Conservation (phyloP, 2,797 vertebrate species). For the Peromyscus attwateri region DNA sequence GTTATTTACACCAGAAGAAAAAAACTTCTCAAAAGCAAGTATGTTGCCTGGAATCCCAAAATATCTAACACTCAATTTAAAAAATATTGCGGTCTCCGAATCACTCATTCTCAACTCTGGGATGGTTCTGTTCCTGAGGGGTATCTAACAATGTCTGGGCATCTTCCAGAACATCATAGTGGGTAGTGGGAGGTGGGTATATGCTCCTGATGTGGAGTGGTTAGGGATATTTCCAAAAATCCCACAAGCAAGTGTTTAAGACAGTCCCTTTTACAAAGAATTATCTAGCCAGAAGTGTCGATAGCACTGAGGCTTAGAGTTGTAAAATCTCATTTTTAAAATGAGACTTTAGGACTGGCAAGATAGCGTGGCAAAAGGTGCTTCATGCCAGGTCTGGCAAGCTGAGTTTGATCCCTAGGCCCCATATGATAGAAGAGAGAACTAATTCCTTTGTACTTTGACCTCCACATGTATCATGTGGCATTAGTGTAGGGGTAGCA, state of each 20-base stretch:
- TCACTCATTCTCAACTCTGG: neutral
- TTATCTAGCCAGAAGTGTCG: neutral
- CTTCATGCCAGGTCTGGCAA: neutral
- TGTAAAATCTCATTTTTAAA: constrained; percentile 10
- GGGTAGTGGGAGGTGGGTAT: neutral
- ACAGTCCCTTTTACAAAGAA: neutral
- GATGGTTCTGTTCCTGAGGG: neutral
- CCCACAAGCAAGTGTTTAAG: neutral
- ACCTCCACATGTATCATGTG: neutral
- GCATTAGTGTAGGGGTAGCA: neutral
- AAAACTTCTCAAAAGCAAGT: neutral
- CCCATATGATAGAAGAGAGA: neutral
- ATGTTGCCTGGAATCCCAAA: constrained; percentile 6
- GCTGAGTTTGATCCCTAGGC: neutral
- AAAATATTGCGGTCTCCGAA: neutral
- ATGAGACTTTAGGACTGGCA: neutral
- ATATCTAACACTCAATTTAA: neutral
- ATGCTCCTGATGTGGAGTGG: neutral
- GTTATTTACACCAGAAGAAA: neutral
- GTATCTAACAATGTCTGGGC: neutral
- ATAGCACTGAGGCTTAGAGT: neutral
- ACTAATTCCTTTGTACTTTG: neutral
- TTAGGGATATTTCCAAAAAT: no score
- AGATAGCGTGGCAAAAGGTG: neutral
- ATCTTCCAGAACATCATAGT: neutral